Base-by-base conservation (phyloP, 2,797 vertebrate species). In the Platyrinchus mystaceus region DNA sequence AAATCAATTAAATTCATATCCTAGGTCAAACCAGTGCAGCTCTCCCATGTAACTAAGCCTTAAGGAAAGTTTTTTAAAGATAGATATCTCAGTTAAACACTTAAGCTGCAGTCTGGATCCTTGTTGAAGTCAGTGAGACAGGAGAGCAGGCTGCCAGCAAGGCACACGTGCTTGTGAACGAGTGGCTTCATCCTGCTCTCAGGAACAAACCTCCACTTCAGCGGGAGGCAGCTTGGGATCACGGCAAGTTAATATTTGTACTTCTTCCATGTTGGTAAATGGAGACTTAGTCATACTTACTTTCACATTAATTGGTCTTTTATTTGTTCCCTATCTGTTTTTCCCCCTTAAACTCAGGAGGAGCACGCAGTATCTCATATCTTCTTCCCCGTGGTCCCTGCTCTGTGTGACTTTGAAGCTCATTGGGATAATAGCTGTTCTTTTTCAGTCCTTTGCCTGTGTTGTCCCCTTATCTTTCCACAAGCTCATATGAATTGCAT, bases 1-100 rank as follows among this genome's bases (percentile, higher is more conserved):
- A 63, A 90, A 94, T 90, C 74, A 74, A 70, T 90, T 90, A 88
- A 63, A 82, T 88, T 79, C 9, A 64, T 46, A 84, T 63, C 52
- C 16, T 50, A 47, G 52, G 56, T 89, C 64, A 76, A 93, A 47
- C 10, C 41, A 82, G 19, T 30, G 41, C 55, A 86, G 44, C 7
- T 73, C 78, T 60, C 20, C 37, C 44, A n/a, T 41, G 37, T 56
- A 92, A 84, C 47, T 69, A 70, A 81, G 52, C 34, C 56, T 88
- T 67, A 12, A 56, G 66, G 68, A 78, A 69, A 8, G 19, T 23
- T 44, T 71, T 96, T 90, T 15, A 79, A 84, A 74, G 47, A 27
- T 7, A 91, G 19, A 9, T 76, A 20, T 46, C 53, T 94, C 55
- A 53, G 39, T 52, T 32, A 66, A 89, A 81, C 21, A 32, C 50